Evolutionary conservation across 2,113 vertebrate species (phyloP).

Genomic region (Xiphias gladius): DNA sequence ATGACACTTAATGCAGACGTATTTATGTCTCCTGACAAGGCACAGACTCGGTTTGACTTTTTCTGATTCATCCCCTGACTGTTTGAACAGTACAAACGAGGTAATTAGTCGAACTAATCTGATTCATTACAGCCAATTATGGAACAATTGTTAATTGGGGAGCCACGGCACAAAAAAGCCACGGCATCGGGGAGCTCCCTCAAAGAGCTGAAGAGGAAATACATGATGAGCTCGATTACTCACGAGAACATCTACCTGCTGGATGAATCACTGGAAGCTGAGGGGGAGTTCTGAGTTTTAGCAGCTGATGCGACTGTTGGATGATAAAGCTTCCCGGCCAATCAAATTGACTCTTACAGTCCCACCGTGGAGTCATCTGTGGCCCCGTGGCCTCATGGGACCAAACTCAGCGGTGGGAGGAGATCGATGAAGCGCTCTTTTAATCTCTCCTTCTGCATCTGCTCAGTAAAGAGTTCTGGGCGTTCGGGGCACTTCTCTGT

Average conservation of each 20-base stretch:
- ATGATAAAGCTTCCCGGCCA: slow-evolving; percentile 11
- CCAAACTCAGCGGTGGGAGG: neutral
- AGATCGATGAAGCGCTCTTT: slow-evolving; percentile 39
- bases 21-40: too few species aligned
- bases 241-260: neutral
- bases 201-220: neutral
- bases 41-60: neutral
- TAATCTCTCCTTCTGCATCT: slow-evolving; percentile 56
- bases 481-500: neutral
- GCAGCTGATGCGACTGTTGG: neutral
- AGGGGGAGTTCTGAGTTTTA: neutral
- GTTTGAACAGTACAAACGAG: slow-evolving; percentile 29
- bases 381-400: slow-evolving; percentile 22
- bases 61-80: neutral
- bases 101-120: slow-evolving; percentile 40
- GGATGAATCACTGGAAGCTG: neutral
- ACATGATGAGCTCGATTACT: too few species aligned
- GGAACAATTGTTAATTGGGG: slow-evolving; percentile 18
- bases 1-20: too few species aligned
- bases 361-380: slow-evolving; percentile 23
- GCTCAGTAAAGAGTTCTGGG: slow-evolving; percentile 22
- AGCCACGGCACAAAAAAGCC: neutral
- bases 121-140: slow-evolving; percentile 47
- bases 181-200: neutral
- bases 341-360: neutral